Conservation (phyloP, 2,888 invertebrate genomes). For the Agelastica alni region DNA sequence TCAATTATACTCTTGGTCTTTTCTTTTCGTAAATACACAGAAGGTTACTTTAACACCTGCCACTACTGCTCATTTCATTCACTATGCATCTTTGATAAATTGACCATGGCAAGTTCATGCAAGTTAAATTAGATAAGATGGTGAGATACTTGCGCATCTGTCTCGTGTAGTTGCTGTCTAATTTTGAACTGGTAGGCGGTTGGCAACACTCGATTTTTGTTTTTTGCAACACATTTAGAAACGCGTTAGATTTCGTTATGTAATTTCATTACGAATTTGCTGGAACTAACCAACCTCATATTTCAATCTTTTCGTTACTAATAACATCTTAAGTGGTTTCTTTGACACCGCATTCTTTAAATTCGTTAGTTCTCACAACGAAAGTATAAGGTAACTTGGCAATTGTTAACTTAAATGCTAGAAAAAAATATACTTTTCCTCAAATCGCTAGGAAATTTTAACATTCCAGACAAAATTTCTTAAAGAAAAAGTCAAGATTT, state of each 20-base stretch:
- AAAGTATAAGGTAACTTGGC: too few relatives aligned
- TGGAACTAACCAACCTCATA: neutral
- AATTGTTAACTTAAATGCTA: too few relatives aligned
- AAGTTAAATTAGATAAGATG: constrained; percentile 9
- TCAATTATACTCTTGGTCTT: neutral
- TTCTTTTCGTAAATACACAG: neutral
- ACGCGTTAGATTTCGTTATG: neutral
- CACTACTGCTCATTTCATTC: constrained; percentile 8
- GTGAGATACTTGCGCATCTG: neutral
- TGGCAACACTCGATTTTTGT: constrained; percentile 3
- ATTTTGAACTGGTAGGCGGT: constrained; percentile 3
- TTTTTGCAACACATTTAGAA: constrained; percentile 3
- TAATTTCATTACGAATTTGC: constrained; percentile 9
- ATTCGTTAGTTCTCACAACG: too few relatives aligned
- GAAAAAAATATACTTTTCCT: too few relatives aligned
- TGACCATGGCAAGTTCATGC: constrained; percentile 11
- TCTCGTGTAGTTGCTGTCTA: neutral
- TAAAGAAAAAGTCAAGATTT: too few relatives aligned
- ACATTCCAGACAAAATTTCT: too few relatives aligned
- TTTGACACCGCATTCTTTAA: too few relatives aligned
- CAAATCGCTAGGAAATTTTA: too few relatives aligned
- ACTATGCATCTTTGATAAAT: constrained; percentile 15
- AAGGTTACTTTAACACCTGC: constrained; percentile 14
- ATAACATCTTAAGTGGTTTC: too few relatives aligned
- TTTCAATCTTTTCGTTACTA: neutral